A percentile compares a stretch with the other conserved stretches of the same genome.
These are phyloP conservation scores for Sinhomidia bicolor DNA, from an alignment of 2,888 invertebrate genomes.

Conservation along the genomic window DNA sequence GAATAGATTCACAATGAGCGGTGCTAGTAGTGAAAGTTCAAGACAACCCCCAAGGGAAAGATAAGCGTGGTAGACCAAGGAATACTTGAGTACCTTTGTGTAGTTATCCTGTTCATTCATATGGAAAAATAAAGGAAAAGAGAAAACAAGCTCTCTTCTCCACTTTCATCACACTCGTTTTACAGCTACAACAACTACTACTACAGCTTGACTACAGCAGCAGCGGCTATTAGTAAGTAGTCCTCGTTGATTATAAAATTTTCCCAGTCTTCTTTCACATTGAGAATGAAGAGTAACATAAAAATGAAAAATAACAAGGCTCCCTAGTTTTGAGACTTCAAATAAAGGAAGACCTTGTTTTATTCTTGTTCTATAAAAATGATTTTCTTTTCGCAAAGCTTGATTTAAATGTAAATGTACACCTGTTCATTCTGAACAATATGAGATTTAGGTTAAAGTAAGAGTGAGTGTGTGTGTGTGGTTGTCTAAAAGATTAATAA, in stretches of 20 bases:
- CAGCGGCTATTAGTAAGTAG: too few species aligned
- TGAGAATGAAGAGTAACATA: too few species aligned
- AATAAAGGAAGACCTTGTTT: neutral
- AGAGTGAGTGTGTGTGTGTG: too few species aligned
- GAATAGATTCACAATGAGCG: neutral
- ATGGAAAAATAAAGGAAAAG: slow-evolving; percentile 25
- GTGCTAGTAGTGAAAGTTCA: neutral
- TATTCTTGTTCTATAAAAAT: neutral
- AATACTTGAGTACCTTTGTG: slow-evolving; percentile 32
- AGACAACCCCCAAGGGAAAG: slow-evolving; percentile 26
- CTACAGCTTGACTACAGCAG: too few species aligned
- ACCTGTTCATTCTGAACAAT: neutral
- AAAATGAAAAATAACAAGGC: too few species aligned
- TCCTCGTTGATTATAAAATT: too few species aligned
- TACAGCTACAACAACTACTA: too few species aligned
- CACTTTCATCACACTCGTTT: neutral
- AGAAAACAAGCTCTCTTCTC: neutral
- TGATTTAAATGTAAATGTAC: neutral
- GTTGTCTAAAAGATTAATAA: too few species aligned
- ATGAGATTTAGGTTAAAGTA: too few species aligned
- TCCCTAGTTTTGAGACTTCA: neutral
- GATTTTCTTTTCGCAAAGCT: neutral
- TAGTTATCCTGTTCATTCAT: slow-evolving; percentile 17
- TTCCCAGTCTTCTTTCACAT: too few species aligned
- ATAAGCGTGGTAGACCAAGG: slow-evolving; percentile 33